Evolutionary conservation across 2,797 vertebrate genomes (phyloP).

Genomic region (Neosilurus mollespiculum): DNA sequence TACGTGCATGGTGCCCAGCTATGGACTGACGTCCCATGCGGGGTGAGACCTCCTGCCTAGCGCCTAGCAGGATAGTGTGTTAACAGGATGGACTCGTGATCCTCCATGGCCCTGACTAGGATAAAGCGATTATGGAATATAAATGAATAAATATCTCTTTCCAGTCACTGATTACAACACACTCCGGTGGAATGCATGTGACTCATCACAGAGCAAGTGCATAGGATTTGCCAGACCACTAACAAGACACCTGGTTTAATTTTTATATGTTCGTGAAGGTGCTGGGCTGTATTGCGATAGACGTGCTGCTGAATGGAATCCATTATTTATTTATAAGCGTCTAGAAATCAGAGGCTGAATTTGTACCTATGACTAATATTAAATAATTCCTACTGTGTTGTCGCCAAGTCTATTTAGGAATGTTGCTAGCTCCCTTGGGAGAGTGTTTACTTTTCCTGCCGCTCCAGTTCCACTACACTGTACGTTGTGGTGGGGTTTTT

Average conservation of each 20-base stretch:
- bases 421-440: neutral
- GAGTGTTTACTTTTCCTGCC: neutral
- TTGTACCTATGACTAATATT: conserved; percentile 18
- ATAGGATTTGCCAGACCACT: conserved; percentile 1
- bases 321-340: conserved; percentile 1
- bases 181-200: conserved; percentile 10
- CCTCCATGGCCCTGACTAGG: neutral
- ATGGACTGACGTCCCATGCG: neutral
- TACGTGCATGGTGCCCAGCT: neutral
- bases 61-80: neutral
- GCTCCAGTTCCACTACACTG: neutral
- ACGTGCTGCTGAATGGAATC: neutral
- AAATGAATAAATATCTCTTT: neutral
- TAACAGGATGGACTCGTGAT: neutral
- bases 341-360: conserved; percentile 11
- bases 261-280: neutral
- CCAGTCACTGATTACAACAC: conserved; percentile 14
- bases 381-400: neutral
- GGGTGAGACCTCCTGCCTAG: neutral
- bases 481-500: neutral
- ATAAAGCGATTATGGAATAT: neutral
- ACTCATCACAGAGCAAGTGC: neutral
- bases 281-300: neutral
- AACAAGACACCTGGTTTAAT: conserved; percentile 16
- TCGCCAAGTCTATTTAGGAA: neutral